Evolutionary conservation across 1,140 invertebrate genomes (phyloP), one percentile per base, ranked within the genome.

Genomic region (Heliconius eleuchia): DNA sequence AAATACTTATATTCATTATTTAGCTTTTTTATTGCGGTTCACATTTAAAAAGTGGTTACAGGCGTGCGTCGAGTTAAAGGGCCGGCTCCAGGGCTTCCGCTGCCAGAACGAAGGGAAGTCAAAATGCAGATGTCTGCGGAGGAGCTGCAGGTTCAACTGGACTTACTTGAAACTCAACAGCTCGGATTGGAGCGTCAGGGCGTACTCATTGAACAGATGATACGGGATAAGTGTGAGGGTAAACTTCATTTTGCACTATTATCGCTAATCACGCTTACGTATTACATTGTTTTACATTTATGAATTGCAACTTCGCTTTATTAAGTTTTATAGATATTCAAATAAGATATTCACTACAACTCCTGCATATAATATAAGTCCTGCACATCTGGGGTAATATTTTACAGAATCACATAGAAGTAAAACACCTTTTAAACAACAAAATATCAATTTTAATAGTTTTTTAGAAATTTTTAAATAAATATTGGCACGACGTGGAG

Each of bases 161-260:
- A 97, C 88, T 95, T 97, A 85, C 95, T 98, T 85, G 98, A 99
- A 90, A 96, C 97, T 71, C 97, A 98, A 87, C 97, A 98, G 85
- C 96, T 97, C 84, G 98, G 98, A n/a, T 95, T 99, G 39, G 98
- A 99, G 91, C 96, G 97, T 71, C 97, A 98, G 91, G 98, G 98
- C 55, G 97, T 99, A 6, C 96, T 97, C 74, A 95, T 99, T 75
- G 98, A 99, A 91, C 96, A 97, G 89, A 96, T 97, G 86, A 99
- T 99, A 81, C 95, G 98, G 80, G 96, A 96, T 85, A 96, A 97
- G 89, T 97, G 96, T 87, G 97, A 97, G 94, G 95, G 95, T 83
- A 92, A 90, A 87, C 80, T 73, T 34, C 50, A 37, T 80, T 46
- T 42, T 77, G 79, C 84, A 86, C 86, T 80, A 57, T 72, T 72